A percentile compares a stretch with the other conserved stretches of the same genome.
These are phyloP conservation scores for Notamacropus eugenii DNA, from an alignment of 2,797 vertebrate species.

Conservation along the genomic window DNA sequence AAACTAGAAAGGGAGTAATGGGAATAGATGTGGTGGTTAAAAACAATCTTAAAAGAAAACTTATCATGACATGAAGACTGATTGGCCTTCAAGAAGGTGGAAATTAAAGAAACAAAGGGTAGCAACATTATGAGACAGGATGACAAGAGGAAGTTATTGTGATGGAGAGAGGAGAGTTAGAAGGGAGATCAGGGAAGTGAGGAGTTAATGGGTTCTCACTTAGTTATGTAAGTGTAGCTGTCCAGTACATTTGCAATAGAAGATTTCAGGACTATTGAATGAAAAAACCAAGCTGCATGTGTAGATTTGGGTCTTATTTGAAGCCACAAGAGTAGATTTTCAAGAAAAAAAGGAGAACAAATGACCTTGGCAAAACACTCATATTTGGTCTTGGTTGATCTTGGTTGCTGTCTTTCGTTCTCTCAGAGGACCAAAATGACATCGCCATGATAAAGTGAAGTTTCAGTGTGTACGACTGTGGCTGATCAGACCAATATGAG, in stretches of 20 bases:
- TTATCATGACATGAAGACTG: not conserved
- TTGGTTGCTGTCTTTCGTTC: no score
- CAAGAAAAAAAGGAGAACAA: not conserved
- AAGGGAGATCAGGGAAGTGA: not conserved
- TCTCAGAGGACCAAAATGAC: no score
- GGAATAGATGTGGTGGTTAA: not conserved
- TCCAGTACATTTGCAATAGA: not conserved
- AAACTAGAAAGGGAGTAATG: not conserved
- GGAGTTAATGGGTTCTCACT: not conserved
- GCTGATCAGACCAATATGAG: no score
- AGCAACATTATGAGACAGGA: not conserved
- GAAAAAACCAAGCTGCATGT: not conserved
- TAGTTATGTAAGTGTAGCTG: not conserved
- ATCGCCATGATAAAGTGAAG: no score
- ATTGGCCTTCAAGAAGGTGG: not conserved
- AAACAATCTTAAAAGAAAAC: no score
- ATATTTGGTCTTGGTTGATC: not conserved
- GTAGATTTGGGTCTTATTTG: not conserved
- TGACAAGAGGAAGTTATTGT: not conserved
- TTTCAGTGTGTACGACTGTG: no score
- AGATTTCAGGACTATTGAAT: not conserved
- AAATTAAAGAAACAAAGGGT: not conserved
- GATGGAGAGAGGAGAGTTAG: not conserved
- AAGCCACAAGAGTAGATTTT: not conserved
- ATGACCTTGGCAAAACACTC: not conserved